Evolutionary conservation across 2,888 invertebrate genomes (phyloP).

Genomic region (Nomada fabriciana): DNA sequence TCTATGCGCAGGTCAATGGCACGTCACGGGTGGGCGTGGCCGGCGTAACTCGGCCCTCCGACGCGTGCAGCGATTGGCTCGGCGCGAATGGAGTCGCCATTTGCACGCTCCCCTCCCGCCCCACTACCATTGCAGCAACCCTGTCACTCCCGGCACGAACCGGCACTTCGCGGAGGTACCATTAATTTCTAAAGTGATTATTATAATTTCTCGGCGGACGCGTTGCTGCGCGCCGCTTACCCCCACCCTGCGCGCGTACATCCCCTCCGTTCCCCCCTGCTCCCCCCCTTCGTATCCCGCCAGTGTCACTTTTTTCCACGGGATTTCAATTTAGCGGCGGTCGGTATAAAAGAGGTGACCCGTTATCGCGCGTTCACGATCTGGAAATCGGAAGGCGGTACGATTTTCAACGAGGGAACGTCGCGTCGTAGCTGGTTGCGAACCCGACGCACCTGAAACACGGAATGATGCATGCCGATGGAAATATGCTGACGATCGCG

Average conservation of each 20-base stretch:
- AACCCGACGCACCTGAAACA: conserved; percentile 23
- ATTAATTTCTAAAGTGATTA: conserved; percentile 79
- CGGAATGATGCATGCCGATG: conserved; percentile 3
- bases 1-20: conserved; percentile 63
- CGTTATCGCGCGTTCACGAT: conserved; percentile 59
- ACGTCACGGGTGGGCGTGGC: conserved; percentile 68
- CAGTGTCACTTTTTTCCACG: conserved; percentile 41
- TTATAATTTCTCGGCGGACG: conserved; percentile 73
- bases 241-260: not conserved
- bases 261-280: not conserved
- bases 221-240: conserved; percentile 39
- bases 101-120: conserved; percentile 62
- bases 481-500: conserved; percentile 40
- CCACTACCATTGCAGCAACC: conserved; percentile 47
- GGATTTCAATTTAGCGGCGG: conserved; percentile 67
- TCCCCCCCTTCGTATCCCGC: not conserved
- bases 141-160: conserved; percentile 56
- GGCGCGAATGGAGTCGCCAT: conserved; percentile 67
- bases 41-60: conserved; percentile 51
- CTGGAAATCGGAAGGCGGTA: conserved; percentile 20
- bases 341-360: conserved; percentile 39
- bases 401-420: conserved; percentile 21
- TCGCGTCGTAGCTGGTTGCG: not conserved
- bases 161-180: conserved; percentile 56
- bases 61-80: conserved; percentile 66